Base-by-base conservation (phyloP, 2,113 vertebrate genomes). In the Gambusia holbrooki region DNA sequence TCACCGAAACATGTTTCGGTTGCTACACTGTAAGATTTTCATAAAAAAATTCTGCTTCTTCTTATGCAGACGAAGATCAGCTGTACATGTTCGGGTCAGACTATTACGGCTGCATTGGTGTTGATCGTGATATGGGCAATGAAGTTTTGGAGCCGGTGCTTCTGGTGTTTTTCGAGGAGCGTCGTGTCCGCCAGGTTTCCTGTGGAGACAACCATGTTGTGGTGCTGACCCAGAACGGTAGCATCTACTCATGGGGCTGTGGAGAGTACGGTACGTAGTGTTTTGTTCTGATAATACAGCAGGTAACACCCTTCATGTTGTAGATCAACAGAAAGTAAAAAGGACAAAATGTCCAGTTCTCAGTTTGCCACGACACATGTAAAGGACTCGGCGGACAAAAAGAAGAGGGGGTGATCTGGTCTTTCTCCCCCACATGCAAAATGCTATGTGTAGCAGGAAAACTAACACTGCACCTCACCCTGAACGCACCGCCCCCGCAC, bases 161-260 rank as follows among this genome's bases (percentile, higher is more conserved):
- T 74, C 89, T 99, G 91, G 94, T 96, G 84, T 97, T 98, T 90
- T 99, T 99, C 79, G 93, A 95, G 71, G 96, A 93, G 87, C 95
- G 95, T 22, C 96, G 96, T 0, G 96, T 99, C 65, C 93, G 94
- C 65, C 97, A 97, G 90, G 96, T 98, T 68, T 99, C 97, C 0
- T 99, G 98, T 86, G 98, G 98, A 29, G 97, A 99, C 92, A 98
- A 98, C 87, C 98, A 99, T 0, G 97, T 99, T 80, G 96, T 96
- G 77, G 97, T 96, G 45, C 91, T 99, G 86, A 97, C 97, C 58
- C 96, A 96, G 70, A 94, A 81, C 70, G 95, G 95, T 75, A 95
- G 96, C 40, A 96, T 99, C 67, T 99, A 94, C 89, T 96, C 98
- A 0, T 99, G 98, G 98, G 98, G 98, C 88, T 98, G 97, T 68